Evolutionary conservation across 2,888 invertebrate genomes (phyloP).

Genomic region (Morinoia aosen): DNA sequence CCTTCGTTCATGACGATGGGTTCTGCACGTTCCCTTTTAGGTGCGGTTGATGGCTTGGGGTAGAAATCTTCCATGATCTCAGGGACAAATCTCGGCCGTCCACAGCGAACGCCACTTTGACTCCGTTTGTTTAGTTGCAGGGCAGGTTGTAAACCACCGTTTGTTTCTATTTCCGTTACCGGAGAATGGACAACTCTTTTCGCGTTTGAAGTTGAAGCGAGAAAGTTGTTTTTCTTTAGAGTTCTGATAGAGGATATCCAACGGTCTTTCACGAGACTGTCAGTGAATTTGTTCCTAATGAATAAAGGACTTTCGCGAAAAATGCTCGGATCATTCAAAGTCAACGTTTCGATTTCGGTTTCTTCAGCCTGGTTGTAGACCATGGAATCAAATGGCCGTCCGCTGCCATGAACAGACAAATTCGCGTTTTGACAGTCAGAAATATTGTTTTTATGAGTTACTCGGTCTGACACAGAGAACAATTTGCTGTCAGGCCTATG

Average conservation of each 20-base stretch:
- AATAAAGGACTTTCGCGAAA: constrained; percentile 29
- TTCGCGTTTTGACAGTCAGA: not conserved
- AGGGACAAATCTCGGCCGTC: not conserved
- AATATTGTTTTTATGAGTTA: not conserved
- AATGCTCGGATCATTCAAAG: too few species aligned
- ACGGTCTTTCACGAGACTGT: not conserved
- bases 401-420: not conserved
- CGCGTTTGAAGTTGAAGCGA: not conserved
- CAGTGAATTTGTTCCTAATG: constrained; percentile 7
- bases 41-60: not conserved
- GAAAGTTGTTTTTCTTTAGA: not conserved
- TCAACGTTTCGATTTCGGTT: constrained; percentile 5
- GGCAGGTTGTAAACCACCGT: not conserved
- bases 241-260: not conserved
- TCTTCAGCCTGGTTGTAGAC: not conserved
- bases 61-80: not conserved
- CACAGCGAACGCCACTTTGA: not conserved
- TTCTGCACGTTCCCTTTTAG: not conserved
- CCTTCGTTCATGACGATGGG: not conserved
- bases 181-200: not conserved
- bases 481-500: not conserved
- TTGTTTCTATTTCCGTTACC: not conserved
- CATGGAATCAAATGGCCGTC: not conserved
- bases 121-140: not conserved
- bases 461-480: not conserved